A percentile compares a stretch with the other conserved stretches of the same genome.
Evolutionary conservation across 1,140 invertebrate species (phyloP).

Genomic region (Belonocnema kinseyi): DNA sequence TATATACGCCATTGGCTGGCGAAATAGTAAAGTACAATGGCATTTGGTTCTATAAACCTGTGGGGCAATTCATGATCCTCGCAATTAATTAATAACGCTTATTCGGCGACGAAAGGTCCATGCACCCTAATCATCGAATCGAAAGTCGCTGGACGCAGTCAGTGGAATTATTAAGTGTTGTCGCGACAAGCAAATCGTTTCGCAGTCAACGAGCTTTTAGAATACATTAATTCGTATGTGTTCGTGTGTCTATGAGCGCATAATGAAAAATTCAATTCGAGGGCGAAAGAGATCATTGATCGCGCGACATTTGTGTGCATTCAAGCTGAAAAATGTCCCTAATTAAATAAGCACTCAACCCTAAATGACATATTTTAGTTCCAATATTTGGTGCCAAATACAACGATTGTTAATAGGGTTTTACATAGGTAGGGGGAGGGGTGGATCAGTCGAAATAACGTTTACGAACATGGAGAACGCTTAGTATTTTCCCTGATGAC

Average conservation of each 20-base stretch:
- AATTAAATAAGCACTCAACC: too few relatives aligned
- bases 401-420: too few relatives aligned
- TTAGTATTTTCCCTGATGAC: too few relatives aligned
- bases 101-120: constrained; percentile 16
- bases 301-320: neutral
- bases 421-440: too few relatives aligned
- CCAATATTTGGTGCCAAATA: too few relatives aligned
- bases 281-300: neutral
- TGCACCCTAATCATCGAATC: constrained; percentile 9
- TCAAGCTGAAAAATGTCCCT: neutral
- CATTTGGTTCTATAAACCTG: constrained; percentile 9
- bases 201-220: neutral
- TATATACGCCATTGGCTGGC: neutral
- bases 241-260: neutral
- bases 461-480: too few relatives aligned
- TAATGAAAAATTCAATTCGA: constrained; percentile 10
- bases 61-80: neutral
- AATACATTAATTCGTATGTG: neutral
- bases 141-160: constrained; percentile 9
- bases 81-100: constrained; percentile 27
- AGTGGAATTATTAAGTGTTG: constrained; percentile 31
- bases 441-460: too few relatives aligned
- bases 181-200: constrained; percentile 21
- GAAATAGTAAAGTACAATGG: constrained; percentile 7
- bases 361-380: too few relatives aligned